Conservation (phyloP, 1,140 invertebrate genomes). For the Anagrus nilaparvatae region DNA sequence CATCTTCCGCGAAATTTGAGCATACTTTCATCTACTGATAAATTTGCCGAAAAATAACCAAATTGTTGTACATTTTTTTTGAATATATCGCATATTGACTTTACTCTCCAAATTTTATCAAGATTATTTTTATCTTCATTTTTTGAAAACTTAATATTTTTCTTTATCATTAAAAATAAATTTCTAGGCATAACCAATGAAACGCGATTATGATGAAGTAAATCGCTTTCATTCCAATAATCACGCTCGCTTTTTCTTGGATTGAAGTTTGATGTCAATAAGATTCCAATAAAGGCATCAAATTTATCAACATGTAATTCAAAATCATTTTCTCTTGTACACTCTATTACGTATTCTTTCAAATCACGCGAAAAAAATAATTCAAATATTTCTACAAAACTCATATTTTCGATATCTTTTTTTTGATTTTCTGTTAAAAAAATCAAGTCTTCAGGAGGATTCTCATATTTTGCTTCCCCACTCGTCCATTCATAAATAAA, state of each 20-base stretch:
- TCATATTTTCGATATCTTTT: no score
- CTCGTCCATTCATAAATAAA: no score
- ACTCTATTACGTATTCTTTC: no score
- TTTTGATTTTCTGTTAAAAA: no score
- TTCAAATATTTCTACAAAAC: no score
- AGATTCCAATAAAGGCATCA: conserved; percentile 14
- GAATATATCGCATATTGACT: background rate
- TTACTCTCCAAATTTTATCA: conserved; percentile 2
- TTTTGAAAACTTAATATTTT: conserved; percentile 14
- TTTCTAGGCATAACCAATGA: conserved; percentile 11
- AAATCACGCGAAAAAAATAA: no score
- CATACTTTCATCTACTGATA: background rate
- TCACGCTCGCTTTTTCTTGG: conserved; percentile 10
- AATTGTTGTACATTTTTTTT: conserved; percentile 1
- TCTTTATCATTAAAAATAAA: conserved; percentile 11
- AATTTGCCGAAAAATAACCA: background rate
- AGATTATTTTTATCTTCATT: conserved; percentile 1
- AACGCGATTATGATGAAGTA: conserved; percentile 9
- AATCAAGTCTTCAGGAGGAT: no score
- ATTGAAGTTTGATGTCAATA: conserved; percentile 13
- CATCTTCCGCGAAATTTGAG: background rate
- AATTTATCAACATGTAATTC: no score
- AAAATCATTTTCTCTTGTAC: no score
- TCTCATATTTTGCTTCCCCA: no score
- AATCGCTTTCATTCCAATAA: conserved; percentile 13